Conservation (phyloP, 2,113 vertebrate genomes). For the Python bivittatus region DNA sequence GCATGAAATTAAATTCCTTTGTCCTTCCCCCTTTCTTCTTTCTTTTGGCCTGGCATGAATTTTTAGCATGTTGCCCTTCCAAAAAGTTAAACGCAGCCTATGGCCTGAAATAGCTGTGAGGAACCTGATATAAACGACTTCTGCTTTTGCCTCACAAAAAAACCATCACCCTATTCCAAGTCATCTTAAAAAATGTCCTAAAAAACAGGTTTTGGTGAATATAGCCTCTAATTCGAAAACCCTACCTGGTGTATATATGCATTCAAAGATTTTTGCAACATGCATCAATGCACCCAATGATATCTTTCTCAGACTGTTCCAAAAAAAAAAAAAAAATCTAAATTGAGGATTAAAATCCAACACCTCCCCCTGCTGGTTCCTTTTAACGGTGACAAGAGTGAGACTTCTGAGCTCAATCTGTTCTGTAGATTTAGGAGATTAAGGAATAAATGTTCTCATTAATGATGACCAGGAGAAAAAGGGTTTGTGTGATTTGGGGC, state of each 20-base stretch:
- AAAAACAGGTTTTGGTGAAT: too few species aligned
- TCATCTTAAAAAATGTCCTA: neutral
- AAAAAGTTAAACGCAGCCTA: too few species aligned
- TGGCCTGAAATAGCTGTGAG: neutral
- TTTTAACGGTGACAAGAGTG: neutral
- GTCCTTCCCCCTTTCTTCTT: too few species aligned
- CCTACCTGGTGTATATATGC: too few species aligned
- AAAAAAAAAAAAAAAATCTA: neutral
- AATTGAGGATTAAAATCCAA: neutral
- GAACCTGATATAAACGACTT: neutral
- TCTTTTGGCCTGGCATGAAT: too few species aligned
- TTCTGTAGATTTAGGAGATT: neutral
- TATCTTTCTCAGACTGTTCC: too few species aligned
- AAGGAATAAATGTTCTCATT: neutral
- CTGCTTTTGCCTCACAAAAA: neutral
- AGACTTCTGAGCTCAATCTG: neutral
- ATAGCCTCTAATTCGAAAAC: neutral
- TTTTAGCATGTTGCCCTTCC: too few species aligned
- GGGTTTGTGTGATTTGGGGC: neutral
- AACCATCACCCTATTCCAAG: neutral
- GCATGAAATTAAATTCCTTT: too few species aligned
- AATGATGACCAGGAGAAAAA: neutral
- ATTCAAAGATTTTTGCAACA: neutral
- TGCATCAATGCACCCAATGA: neutral
- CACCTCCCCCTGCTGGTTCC: neutral